Evolutionary conservation across 2,797 vertebrate species (phyloP).

Genomic region (Harpagifer antarcticus): DNA sequence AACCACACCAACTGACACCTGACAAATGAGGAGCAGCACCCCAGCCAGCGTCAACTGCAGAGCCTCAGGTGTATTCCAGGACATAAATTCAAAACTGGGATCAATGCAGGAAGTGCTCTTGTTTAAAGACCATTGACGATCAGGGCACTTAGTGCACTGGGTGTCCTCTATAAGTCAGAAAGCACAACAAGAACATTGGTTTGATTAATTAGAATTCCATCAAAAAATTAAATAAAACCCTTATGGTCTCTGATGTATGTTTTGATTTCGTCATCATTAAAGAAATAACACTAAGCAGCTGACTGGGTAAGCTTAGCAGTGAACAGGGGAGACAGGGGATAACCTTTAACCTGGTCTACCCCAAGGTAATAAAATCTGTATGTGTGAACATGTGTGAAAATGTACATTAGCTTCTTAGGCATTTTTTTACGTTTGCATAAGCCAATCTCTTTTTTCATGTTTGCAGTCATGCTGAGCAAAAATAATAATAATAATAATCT

Average conservation of each 20-base stretch:
- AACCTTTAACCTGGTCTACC: too few relatives aligned
- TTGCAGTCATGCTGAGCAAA: too few relatives aligned
- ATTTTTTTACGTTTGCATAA: too few relatives aligned
- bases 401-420: too few relatives aligned
- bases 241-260: not conserved
- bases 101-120: conserved; percentile 76
- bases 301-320: too few relatives aligned
- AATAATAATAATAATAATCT: too few relatives aligned
- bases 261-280: not conserved
- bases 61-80: conserved; percentile 78
- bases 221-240: not conserved
- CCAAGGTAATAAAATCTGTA: too few relatives aligned
- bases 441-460: too few relatives aligned
- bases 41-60: conserved; percentile 70
- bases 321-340: too few relatives aligned
- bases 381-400: too few relatives aligned
- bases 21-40: conserved; percentile 68
- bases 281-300: too few relatives aligned
- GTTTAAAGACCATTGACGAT: conserved; percentile 85
- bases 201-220: conserved; percentile 46
- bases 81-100: conserved; percentile 82
- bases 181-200: conserved; percentile 19
- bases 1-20: conserved; percentile 64
- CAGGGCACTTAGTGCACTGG: conserved; percentile 78
- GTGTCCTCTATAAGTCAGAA: conserved; percentile 79